phyloP scores from a whole-genome alignment of 2,888 invertebrate genomes.

The Pandemis heparana region DNA sequence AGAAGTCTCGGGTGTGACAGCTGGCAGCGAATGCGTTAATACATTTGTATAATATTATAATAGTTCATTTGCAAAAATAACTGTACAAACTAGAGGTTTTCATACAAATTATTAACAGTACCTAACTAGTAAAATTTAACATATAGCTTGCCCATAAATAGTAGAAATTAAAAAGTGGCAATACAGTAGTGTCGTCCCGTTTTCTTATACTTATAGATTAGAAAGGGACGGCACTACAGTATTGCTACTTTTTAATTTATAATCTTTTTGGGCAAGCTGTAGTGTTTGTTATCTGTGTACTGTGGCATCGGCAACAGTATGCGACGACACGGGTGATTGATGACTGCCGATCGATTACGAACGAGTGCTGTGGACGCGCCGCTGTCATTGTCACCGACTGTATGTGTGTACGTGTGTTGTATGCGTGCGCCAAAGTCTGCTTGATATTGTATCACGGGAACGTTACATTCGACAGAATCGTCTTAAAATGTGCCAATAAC shows the following conservation, averaged over 20 bases:
- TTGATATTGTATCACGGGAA: not conserved
- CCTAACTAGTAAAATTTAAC: not conserved
- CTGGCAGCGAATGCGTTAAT: too few species aligned
- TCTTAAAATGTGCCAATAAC: not conserved
- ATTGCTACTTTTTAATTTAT: too few species aligned
- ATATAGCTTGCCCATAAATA: too few species aligned
- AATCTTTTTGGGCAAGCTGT: too few species aligned
- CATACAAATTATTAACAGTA: not conserved
- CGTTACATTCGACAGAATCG: not conserved
- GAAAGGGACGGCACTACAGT: too few species aligned
- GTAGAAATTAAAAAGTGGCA: too few species aligned
- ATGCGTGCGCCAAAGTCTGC: not conserved
- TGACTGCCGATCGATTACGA: constrained; percentile 62
- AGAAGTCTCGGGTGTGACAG: too few species aligned
- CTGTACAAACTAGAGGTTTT: too few species aligned
- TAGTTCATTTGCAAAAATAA: too few species aligned
- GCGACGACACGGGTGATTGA: constrained; percentile 67
- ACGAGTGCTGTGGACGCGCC: constrained; percentile 40
- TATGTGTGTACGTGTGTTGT: constrained; percentile 21
- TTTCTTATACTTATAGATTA: too few species aligned
- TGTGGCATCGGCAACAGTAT: constrained; percentile 56
- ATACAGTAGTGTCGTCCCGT: too few species aligned
- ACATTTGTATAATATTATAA: too few species aligned
- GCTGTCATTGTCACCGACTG: constrained; percentile 35
- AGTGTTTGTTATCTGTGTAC: constrained; percentile 4